Percentiles rank a stretch among this genome's conserved stretches.
Conservation (phyloP, 1,140 invertebrate genomes). For the Hydropsyche tenuis region DNA sequence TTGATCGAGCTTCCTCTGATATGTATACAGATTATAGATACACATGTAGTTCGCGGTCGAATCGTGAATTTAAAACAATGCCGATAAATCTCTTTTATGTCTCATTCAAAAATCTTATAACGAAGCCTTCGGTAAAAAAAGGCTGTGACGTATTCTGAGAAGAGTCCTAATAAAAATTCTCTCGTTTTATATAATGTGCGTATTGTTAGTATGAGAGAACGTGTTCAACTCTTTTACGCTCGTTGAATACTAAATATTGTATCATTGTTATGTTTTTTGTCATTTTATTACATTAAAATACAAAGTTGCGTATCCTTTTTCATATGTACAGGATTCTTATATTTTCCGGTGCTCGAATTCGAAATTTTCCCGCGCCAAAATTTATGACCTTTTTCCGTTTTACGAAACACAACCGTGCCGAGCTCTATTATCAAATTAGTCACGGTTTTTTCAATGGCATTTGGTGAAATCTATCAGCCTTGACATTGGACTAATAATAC, state of each 20-base stretch:
- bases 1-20: too few relatives aligned
- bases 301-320: too few relatives aligned
- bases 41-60: too few relatives aligned
- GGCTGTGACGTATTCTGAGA: not conserved
- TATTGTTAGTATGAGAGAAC: not conserved
- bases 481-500: not conserved
- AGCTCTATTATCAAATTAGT: not conserved
- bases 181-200: not conserved
- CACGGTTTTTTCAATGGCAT: not conserved
- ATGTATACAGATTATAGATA: too few relatives aligned
- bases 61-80: not conserved
- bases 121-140: conserved; percentile 2
- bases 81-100: not conserved
- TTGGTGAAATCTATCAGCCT: not conserved
- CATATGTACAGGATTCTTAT: too few relatives aligned
- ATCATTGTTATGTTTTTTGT: too few relatives aligned
- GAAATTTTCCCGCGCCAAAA: not conserved
- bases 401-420: not conserved
- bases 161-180: conserved; percentile 14
- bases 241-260: conserved; percentile 7
- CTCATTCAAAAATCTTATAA: not conserved
- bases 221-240: conserved; percentile 8
- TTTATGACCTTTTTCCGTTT: not conserved
- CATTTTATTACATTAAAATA: too few relatives aligned
- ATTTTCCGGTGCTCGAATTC: conserved; percentile 9